Conservation (phyloP, 2,888 invertebrate genomes). For the Trachelus troglodyta region DNA sequence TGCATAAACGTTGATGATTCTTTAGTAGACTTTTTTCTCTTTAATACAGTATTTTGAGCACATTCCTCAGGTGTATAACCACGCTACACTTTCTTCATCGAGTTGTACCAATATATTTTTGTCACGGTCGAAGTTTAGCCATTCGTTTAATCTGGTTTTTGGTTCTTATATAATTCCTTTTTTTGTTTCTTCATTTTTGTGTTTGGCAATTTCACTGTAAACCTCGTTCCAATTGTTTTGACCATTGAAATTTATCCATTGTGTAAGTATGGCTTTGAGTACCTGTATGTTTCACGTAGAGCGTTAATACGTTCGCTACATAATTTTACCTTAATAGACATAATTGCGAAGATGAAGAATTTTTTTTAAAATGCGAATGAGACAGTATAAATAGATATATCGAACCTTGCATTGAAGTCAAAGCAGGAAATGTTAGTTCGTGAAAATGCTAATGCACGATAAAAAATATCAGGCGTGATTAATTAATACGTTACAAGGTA, state of each 20-base stretch:
- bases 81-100: constrained; percentile 64
- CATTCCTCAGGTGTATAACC: constrained; percentile 65
- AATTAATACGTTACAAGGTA: background rate
- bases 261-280: background rate
- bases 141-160: background rate
- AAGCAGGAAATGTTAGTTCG: background rate
- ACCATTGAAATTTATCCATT: background rate
- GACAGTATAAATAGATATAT: background rate
- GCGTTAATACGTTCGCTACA: background rate
- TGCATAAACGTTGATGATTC: constrained; percentile 53
- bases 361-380: background rate
- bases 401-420: background rate
- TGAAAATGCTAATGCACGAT: background rate
- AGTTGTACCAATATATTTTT: constrained; percentile 61
- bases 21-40: constrained; percentile 59
- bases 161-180: constrained; percentile 4
- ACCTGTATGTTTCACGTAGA: background rate
- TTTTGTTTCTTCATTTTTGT: background rate
- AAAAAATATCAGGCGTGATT: background rate
- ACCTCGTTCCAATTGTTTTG: background rate
- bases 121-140: constrained; percentile 13
- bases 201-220: background rate
- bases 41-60: constrained; percentile 65
- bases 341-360: background rate
- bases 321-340: background rate